Conservation (phyloP, 2,113 vertebrate species). For the Brevimyrus niger region DNA sequence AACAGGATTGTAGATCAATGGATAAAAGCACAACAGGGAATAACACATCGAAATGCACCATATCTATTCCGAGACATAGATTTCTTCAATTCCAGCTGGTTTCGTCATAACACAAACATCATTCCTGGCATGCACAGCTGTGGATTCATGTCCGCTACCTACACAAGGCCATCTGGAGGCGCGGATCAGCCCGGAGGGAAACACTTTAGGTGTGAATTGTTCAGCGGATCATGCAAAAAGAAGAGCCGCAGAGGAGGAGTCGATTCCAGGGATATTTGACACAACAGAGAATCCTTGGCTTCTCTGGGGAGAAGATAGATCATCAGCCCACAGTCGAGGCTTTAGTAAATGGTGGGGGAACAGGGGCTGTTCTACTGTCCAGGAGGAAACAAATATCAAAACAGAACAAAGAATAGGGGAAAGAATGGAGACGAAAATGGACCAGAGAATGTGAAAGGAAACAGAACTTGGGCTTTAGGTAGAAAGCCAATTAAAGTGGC, state of each 20-base stretch:
- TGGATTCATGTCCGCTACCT: neutral
- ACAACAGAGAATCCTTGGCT: slow-evolving; percentile 30
- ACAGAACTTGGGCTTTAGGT: neutral
- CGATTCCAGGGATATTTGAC: slow-evolving; percentile 20
- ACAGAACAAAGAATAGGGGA: neutral
- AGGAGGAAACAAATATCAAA: neutral
- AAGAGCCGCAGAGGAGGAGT: neutral
- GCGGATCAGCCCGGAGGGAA: neutral
- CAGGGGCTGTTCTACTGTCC: neutral
- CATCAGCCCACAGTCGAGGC: neutral
- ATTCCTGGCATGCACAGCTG: neutral
- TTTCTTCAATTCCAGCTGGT: neutral
- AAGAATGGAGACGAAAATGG: neutral
- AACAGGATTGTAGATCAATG: neutral
- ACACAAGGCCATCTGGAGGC: neutral
- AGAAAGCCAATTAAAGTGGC: neutral
- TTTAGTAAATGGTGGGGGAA: neutral
- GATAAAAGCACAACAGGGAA: neutral
- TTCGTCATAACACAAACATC: neutral
- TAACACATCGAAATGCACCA: neutral
- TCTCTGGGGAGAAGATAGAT: slow-evolving; percentile 11
- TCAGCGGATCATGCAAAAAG: neutral
- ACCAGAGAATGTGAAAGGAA: neutral
- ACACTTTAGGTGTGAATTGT: neutral
- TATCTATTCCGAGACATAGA: neutral